phyloP scores from a whole-genome alignment of 2,888 invertebrate species.

The Tinea pellionella region DNA sequence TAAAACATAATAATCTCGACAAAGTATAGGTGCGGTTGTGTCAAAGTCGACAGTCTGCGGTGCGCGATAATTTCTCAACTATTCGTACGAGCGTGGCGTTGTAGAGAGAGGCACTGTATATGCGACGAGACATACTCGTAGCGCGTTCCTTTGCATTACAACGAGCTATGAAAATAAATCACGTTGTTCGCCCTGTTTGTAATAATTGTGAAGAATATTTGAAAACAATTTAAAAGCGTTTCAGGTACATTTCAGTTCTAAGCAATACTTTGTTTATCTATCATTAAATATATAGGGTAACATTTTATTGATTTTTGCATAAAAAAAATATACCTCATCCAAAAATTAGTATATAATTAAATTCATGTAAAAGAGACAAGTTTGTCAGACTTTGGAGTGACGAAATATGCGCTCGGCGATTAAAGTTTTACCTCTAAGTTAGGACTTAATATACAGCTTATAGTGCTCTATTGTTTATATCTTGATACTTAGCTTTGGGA shows the following conservation, averaged over 20 bases:
- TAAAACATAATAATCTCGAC: neutral
- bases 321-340: too few relatives aligned
- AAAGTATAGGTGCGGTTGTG: neutral
- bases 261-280: too few relatives aligned
- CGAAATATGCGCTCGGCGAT: conserved; percentile 9
- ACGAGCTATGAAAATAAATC: neutral
- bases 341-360: neutral
- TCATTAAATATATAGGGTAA: too few relatives aligned
- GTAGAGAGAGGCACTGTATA: neutral
- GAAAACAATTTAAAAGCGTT: too few relatives aligned
- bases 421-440: neutral
- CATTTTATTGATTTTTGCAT: too few relatives aligned
- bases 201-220: too few relatives aligned
- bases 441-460: neutral
- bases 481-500: neutral
- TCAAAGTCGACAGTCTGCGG: conserved; percentile 12
- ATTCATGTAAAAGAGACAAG: neutral
- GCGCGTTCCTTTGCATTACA: conserved; percentile 1
- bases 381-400: neutral
- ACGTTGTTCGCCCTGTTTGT: too few relatives aligned
- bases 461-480: neutral
- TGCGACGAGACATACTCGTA: neutral
- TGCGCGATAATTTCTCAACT: conserved; percentile 11
- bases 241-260: too few relatives aligned
- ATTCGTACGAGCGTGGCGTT: conserved; percentile 3